Evolutionary conservation across 2,797 vertebrate genomes (phyloP).

Genomic region (Helicolenus hilgendorfi): DNA sequence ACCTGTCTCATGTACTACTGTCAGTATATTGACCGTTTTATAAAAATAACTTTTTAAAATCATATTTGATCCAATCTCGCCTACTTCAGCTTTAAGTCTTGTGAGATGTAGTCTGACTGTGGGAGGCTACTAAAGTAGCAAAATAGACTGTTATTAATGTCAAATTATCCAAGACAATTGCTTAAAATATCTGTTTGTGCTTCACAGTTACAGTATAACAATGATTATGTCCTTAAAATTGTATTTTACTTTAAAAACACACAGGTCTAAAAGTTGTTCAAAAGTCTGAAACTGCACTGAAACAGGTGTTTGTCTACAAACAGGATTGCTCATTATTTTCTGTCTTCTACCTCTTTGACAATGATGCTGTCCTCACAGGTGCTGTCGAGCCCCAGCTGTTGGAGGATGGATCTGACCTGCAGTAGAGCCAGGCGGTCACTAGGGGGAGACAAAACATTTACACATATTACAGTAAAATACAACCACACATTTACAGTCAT

Average conservation of each 20-base stretch:
- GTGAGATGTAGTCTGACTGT: background rate
- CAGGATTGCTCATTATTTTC: background rate
- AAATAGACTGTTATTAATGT: background rate
- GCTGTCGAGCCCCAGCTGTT: constrained; percentile 95
- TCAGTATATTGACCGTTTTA: too few species aligned
- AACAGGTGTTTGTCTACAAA: background rate
- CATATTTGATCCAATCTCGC: too few species aligned
- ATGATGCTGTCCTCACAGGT: constrained; percentile 97
- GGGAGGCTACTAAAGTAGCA: background rate
- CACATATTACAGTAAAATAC: background rate
- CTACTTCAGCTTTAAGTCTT: background rate
- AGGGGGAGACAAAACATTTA: constrained; percentile 48
- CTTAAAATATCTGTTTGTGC: background rate
- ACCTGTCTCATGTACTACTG: too few species aligned
- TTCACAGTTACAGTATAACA: too few species aligned
- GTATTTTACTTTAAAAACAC: background rate
- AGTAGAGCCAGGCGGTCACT: constrained; percentile 96
- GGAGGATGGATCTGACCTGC: constrained; percentile 95
- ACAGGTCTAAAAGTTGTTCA: background rate
- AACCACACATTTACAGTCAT: background rate
- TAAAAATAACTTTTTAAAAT: too few species aligned
- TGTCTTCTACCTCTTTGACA: constrained; percentile 91
- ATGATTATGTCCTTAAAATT: background rate
- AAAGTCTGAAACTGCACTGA: background rate
- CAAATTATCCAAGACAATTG: background rate